phyloP scores from a whole-genome alignment of 1,140 invertebrate species.

The Penaeus chinensis region DNA sequence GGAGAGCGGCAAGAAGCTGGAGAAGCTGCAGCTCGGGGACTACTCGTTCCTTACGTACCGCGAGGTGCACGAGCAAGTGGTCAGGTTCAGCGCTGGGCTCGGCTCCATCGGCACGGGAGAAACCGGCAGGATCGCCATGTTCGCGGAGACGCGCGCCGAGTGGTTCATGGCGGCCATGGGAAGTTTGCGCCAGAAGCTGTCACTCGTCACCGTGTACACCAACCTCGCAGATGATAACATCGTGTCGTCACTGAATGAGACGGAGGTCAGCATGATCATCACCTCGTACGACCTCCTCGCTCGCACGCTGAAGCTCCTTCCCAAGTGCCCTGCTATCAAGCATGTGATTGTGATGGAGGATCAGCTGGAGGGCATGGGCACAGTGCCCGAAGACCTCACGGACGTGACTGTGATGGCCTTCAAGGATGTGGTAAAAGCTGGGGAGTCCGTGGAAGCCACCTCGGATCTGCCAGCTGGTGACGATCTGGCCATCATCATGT shows the following conservation, averaged over 20 bases:
- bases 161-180: constrained; percentile 71
- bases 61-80: constrained; percentile 66
- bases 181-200: constrained; percentile 66
- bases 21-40: constrained; percentile 63
- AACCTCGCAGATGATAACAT: constrained; percentile 63
- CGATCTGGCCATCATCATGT: constrained; percentile 70
- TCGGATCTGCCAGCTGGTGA: constrained; percentile 38
- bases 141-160: constrained; percentile 71
- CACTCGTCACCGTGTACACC: constrained; percentile 64
- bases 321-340: constrained; percentile 44
- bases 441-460: constrained; percentile 13
- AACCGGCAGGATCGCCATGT: constrained; percentile 68
- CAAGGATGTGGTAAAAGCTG: constrained; percentile 45
- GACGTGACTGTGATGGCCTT: constrained; percentile 50
- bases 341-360: constrained; percentile 63
- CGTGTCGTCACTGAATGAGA: constrained; percentile 61
- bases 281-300: constrained; percentile 62
- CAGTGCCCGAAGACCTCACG: constrained; percentile 31
- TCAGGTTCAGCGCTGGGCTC: constrained; percentile 66
- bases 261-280: constrained; percentile 62
- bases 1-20: constrained; percentile 56
- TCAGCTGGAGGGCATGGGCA: constrained; percentile 63
- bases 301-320: constrained; percentile 55
- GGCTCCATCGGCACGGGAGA: constrained; percentile 66
- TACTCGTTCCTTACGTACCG: constrained; percentile 69